Evolutionary conservation across 2,888 invertebrate genomes (phyloP).

Genomic region (Thera obeliscata): DNA sequence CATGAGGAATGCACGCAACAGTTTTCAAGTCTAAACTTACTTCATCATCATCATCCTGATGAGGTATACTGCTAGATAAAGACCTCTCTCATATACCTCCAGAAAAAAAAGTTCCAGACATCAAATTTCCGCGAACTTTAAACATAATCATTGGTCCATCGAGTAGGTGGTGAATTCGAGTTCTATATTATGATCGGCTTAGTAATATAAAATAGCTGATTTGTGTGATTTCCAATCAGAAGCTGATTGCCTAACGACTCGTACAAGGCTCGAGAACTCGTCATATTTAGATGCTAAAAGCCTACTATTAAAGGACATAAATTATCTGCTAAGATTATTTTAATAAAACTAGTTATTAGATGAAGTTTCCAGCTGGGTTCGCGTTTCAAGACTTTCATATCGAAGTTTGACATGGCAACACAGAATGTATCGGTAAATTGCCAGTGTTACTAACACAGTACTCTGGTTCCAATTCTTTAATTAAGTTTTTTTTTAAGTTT

Average conservation of each 20-base stretch:
- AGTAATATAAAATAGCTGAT: neutral
- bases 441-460: neutral
- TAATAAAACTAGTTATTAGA: conserved; percentile 1
- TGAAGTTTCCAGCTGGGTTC: neutral
- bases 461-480: too few species aligned
- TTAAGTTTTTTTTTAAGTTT: too few species aligned
- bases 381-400: neutral
- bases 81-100: too few species aligned
- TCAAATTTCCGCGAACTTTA: too few species aligned
- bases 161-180: too few species aligned
- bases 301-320: conserved; percentile 19
- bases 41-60: too few species aligned
- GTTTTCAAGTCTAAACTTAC: too few species aligned
- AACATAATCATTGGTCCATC: too few species aligned
- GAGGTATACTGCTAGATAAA: too few species aligned
- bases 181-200: too few species aligned
- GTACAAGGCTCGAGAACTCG: conserved; percentile 2
- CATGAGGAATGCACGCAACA: too few species aligned
- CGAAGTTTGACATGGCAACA: neutral
- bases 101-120: too few species aligned
- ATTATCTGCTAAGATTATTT: conserved; percentile 1
- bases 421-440: neutral
- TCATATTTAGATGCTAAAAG: conserved; percentile 9
- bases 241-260: conserved; percentile 14
- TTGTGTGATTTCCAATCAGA: neutral